Evolutionary conservation across 2,113 vertebrate genomes (phyloP).

Genomic region (Sinosuthora webbiana): DNA sequence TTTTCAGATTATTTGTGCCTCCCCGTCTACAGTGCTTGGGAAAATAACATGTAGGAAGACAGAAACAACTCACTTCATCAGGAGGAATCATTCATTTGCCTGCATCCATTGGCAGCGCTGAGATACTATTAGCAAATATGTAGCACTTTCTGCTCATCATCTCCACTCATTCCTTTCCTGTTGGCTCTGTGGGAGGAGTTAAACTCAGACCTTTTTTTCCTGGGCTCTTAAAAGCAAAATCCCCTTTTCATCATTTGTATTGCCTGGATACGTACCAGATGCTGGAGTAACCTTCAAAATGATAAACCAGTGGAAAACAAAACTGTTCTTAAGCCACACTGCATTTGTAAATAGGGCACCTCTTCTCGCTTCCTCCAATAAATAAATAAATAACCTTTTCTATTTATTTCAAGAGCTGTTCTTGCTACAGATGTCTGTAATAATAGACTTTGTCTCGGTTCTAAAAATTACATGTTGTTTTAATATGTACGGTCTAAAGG

Average conservation of each 20-base stretch:
- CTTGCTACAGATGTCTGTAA: slow-evolving; percentile 6
- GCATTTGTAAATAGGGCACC: not conserved
- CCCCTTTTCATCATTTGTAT: not conserved
- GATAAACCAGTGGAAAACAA: not conserved
- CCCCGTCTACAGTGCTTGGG: not conserved
- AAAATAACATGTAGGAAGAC: not conserved
- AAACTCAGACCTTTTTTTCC: not conserved
- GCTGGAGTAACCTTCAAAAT: not conserved
- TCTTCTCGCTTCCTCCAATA: not conserved
- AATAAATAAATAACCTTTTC: slow-evolving; percentile 22
- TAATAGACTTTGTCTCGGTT: not conserved
- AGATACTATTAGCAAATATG: not conserved
- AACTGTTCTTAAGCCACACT: not conserved
- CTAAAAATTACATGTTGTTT: not conserved
- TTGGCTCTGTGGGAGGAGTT: slow-evolving; percentile 3
- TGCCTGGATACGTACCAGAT: not conserved
- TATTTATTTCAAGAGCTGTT: slow-evolving; percentile 38
- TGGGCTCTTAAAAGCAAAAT: not conserved
- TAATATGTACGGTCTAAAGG: not conserved
- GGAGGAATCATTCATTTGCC: not conserved
- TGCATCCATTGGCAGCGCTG: not conserved
- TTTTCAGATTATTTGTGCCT: slow-evolving; percentile 4
- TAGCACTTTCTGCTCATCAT: not conserved
- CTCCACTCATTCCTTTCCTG: not conserved
- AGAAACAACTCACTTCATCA: not conserved